phyloP scores from a whole-genome alignment of 2,888 invertebrate species.

The Acanthococcus lagerstroemiae region DNA sequence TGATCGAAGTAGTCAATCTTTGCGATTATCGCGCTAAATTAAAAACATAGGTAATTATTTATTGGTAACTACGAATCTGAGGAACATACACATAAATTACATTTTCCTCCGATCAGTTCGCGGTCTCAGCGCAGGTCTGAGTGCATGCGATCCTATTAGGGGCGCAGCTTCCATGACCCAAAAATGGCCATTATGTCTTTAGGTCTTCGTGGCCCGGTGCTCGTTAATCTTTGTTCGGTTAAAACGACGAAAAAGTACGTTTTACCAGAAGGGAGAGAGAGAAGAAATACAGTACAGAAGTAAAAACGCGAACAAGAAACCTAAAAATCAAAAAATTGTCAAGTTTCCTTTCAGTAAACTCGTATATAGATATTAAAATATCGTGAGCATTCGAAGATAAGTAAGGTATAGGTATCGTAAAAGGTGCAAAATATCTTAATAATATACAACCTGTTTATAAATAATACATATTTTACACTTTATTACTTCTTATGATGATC shows the following conservation, averaged over 20 bases:
- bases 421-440: slow-evolving; percentile 22
- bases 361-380: slow-evolving; percentile 12
- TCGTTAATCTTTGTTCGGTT: no score
- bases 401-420: slow-evolving; percentile 8
- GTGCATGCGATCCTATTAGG: no score
- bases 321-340: neutral
- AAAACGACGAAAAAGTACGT: no score
- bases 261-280: no score
- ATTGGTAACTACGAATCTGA: neutral
- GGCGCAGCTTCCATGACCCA: no score
- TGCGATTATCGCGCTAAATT: no score
- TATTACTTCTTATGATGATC: neutral
- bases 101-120: neutral
- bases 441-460: slow-evolving; percentile 26
- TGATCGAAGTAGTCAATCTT: neutral
- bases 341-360: neutral
- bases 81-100: neutral
- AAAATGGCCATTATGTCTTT: no score
- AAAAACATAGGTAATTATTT: neutral
- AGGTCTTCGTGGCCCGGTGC: no score
- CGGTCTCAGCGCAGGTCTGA: neutral
- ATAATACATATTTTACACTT: slow-evolving; percentile 4
- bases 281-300: no score
- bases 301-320: neutral
- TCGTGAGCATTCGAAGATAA: slow-evolving; percentile 21